These are phyloP conservation scores for Onychostruthus taczanowskii DNA, from an alignment of 2,113 vertebrate genomes.

Conservation along the genomic window DNA sequence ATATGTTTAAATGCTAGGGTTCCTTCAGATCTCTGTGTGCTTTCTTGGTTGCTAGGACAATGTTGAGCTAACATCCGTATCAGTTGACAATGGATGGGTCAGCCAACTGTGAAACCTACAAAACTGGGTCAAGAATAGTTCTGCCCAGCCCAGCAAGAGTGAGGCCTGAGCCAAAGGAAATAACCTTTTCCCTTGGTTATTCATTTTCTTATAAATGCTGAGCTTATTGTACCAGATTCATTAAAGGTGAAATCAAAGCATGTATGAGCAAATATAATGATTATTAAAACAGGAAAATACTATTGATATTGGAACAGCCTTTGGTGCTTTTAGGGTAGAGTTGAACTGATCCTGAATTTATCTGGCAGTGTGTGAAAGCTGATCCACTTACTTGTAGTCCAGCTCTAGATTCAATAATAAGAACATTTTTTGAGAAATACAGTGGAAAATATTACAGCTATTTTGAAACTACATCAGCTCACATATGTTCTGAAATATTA, in stretches of 20 bases:
- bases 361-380: constrained; percentile 17
- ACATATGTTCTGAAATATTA: constrained; percentile 46
- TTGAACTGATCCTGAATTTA: neutral
- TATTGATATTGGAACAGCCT: constrained; percentile 56
- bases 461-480: constrained; percentile 37
- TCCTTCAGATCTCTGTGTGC: constrained; percentile 40
- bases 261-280: constrained; percentile 28
- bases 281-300: constrained; percentile 39
- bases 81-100: constrained; percentile 13
- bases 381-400: constrained; percentile 18
- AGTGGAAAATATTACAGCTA: constrained; percentile 51
- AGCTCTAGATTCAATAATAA: neutral
- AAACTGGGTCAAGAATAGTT: constrained; percentile 50
- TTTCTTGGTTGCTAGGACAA: constrained; percentile 56
- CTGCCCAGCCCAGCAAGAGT: neutral
- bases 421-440: constrained; percentile 20
- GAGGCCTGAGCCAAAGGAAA: constrained; percentile 38
- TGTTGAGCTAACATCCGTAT: constrained; percentile 28
- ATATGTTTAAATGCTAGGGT: neutral
- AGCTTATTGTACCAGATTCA: constrained; percentile 17
- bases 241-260: constrained; percentile 23
- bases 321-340: constrained; percentile 7
- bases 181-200: constrained; percentile 24
- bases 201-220: constrained; percentile 18
- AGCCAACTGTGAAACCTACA: constrained; percentile 57